Evolutionary conservation across 2,113 vertebrate genomes (phyloP).

Genomic region (Coregonus clupeaformis): DNA sequence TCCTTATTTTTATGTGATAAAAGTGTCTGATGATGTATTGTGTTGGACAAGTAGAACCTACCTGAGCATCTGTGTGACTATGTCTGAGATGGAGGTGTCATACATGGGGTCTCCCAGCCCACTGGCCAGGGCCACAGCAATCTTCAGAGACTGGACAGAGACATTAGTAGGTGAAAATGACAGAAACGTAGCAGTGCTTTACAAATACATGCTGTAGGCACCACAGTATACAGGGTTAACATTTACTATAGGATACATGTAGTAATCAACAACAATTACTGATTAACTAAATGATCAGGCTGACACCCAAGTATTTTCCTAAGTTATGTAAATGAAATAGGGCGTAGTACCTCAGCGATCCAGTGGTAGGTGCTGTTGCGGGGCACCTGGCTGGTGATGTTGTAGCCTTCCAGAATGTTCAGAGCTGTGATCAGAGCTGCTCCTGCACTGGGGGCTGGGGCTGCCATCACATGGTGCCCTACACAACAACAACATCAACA

Average conservation of each 20-base stretch:
- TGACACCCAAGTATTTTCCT: background rate
- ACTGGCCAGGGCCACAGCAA: constrained; percentile 85
- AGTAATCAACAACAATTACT: background rate
- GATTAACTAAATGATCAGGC: background rate
- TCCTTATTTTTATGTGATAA: no score
- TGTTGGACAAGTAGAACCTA: constrained; percentile 47
- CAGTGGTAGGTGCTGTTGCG: constrained; percentile 83
- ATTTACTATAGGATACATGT: background rate
- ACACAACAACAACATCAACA: constrained; percentile 25
- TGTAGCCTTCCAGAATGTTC: constrained; percentile 95
- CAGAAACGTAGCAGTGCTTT: background rate
- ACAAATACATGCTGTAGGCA: no score
- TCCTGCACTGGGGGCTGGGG: constrained; percentile 89
- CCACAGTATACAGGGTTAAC: background rate
- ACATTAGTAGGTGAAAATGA: background rate
- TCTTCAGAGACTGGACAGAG: constrained; percentile 84
- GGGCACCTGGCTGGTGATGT: constrained; percentile 81
- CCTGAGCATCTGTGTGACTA: constrained; percentile 87
- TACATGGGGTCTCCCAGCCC: constrained; percentile 86
- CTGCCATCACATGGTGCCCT: constrained; percentile 88
- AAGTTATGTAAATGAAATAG: background rate
- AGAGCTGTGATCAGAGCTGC: constrained; percentile 88
- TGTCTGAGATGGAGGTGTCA: constrained; percentile 78
- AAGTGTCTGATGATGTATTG: no score
- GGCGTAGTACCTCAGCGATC: constrained; percentile 86